Conservation (phyloP, 2,797 vertebrate genomes). For the Sebastes flavidus region DNA sequence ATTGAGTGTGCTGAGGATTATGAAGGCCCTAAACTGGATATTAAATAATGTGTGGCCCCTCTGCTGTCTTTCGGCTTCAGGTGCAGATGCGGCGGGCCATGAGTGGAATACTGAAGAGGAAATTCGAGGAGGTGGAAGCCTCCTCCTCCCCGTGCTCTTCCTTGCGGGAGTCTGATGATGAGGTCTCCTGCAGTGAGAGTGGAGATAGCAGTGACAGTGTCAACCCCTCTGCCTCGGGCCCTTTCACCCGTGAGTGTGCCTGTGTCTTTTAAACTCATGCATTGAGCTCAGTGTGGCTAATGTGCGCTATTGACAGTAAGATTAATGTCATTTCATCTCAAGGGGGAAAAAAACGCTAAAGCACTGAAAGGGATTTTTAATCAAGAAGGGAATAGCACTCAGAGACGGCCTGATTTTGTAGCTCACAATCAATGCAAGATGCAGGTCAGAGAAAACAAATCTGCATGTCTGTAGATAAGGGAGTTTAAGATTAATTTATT, state of each 20-base stretch:
- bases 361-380: slow-evolving; percentile 28
- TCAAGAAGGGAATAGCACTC: slow-evolving; percentile 17
- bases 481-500: slow-evolving; percentile 34
- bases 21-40: slow-evolving; percentile 66
- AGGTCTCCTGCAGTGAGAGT: slow-evolving; percentile 97
- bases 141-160: slow-evolving; percentile 94
- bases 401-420: not conserved
- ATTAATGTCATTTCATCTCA: slow-evolving; percentile 38
- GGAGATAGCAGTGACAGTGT: slow-evolving; percentile 97
- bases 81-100: slow-evolving; percentile 86
- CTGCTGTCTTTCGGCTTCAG: slow-evolving; percentile 70
- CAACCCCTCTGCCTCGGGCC: slow-evolving; percentile 93
- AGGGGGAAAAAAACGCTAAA: slow-evolving; percentile 29
- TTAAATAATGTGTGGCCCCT: slow-evolving; percentile 72
- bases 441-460: slow-evolving; percentile 42
- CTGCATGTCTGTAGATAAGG: slow-evolving; percentile 28
- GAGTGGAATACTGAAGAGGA: slow-evolving; percentile 97
- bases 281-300: slow-evolving; percentile 4
- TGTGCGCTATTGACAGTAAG: slow-evolving; percentile 23
- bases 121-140: slow-evolving; percentile 98
- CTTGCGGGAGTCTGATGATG: slow-evolving; percentile 92
- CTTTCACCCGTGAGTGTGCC: slow-evolving; percentile 93
- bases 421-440: slow-evolving; percentile 18
- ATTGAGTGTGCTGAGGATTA: slow-evolving; percentile 78
- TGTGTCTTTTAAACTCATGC: slow-evolving; percentile 31